Evolutionary conservation across 2,113 vertebrate species (phyloP).

Genomic region (Chrysochloris asiatica): DNA sequence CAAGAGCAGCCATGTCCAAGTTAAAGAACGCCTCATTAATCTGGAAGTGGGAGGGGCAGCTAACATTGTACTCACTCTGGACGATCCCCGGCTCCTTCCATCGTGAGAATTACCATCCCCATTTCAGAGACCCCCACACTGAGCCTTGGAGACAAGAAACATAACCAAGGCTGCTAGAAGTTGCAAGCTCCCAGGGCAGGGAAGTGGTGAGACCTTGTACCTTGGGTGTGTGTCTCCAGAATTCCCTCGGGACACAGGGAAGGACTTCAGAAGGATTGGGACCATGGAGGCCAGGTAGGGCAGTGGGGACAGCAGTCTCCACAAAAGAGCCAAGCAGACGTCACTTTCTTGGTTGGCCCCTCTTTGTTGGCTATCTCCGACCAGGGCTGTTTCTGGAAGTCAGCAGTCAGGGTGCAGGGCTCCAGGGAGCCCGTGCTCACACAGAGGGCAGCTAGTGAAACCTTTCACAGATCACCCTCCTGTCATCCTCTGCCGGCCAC

Average conservation of each 20-base stretch:
- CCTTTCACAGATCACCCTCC: accelerated
- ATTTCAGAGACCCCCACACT: background rate
- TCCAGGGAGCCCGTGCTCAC: background rate
- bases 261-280: background rate
- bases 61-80: too few relatives aligned
- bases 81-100: background rate
- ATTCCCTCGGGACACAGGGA: background rate
- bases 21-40: background rate
- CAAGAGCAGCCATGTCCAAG: background rate
- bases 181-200: background rate
- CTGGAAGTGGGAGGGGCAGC: background rate
- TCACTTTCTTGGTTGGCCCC: background rate
- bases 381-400: background rate
- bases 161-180: background rate
- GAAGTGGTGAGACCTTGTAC: too few relatives aligned
- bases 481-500: background rate
- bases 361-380: background rate
- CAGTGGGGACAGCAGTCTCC: too few relatives aligned
- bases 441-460: too few relatives aligned
- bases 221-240: background rate
- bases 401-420: background rate
- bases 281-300: background rate
- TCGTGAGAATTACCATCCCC: background rate
- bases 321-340: background rate
- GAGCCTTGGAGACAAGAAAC: background rate